A percentile compares a stretch with the other conserved stretches of the same genome.
Evolutionary conservation across 2,888 invertebrate genomes (phyloP).

Genomic region (Lasioglossum oenotherae): DNA sequence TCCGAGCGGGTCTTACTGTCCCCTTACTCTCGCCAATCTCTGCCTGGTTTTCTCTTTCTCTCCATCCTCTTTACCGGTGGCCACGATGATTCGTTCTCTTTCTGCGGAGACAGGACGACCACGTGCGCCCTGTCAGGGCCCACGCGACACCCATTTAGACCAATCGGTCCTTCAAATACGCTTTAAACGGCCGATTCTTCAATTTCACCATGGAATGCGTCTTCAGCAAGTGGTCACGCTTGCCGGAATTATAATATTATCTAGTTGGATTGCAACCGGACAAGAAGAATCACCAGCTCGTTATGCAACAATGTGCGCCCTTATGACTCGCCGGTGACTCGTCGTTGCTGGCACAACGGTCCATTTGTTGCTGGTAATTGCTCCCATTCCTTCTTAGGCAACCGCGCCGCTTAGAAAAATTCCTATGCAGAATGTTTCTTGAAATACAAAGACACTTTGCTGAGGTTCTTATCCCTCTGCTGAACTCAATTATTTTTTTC

Average conservation of each 20-base stretch:
- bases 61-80: constrained; percentile 12
- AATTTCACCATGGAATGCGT: constrained; percentile 64
- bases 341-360: background rate
- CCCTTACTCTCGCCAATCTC: constrained; percentile 20
- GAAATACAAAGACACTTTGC: background rate
- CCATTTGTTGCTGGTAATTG: constrained; percentile 10
- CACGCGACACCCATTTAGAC: constrained; percentile 78
- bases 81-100: constrained; percentile 44
- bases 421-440: background rate
- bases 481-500: background rate
- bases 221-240: constrained; percentile 47
- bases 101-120: constrained; percentile 72
- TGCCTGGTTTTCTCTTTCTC: background rate
- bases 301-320: constrained; percentile 52
- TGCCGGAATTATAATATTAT: constrained; percentile 65
- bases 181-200: constrained; percentile 66
- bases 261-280: constrained; percentile 61
- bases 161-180: constrained; percentile 74
- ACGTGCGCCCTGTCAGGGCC: constrained; percentile 78
- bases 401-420: background rate
- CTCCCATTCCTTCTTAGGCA: background rate
- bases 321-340: background rate
- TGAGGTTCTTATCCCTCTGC: background rate
- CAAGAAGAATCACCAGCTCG: constrained; percentile 55
- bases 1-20: constrained; percentile 56